Evolutionary conservation across 2,113 vertebrate species (phyloP).

Genomic region (Laticauda laticaudata): DNA sequence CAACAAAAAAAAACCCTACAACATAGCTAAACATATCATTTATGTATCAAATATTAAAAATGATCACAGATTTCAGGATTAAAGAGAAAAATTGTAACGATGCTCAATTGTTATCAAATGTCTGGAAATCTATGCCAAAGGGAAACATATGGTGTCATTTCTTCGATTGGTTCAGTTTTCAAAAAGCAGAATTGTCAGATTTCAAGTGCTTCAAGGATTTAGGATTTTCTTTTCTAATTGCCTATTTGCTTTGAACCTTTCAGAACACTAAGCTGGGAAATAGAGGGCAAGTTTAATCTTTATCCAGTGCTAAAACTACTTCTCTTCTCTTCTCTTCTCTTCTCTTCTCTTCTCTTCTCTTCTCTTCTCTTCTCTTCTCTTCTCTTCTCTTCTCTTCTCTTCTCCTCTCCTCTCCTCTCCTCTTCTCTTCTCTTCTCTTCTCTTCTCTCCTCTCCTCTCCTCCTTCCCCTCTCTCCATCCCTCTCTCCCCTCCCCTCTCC

Average conservation of each 20-base stretch:
- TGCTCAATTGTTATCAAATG: neutral
- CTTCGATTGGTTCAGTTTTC: neutral
- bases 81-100: neutral
- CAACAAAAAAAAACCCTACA: neutral
- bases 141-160: neutral
- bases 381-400: accelerated
- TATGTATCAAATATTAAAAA: neutral
- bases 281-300: neutral
- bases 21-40: neutral
- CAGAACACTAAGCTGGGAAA: neutral
- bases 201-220: neutral
- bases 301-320: neutral
- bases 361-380: neutral
- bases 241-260: neutral
- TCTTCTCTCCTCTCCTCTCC: too few relatives aligned
- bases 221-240: neutral
- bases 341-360: neutral
- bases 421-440: neutral
- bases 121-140: neutral
- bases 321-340: neutral
- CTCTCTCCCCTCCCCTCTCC: accelerated
- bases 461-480: accelerated
- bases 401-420: too few relatives aligned
- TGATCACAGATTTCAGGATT: neutral
- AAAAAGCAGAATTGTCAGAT: neutral